Conservation (phyloP, 2,888 invertebrate species). For the Oscheius sp. region DNA sequence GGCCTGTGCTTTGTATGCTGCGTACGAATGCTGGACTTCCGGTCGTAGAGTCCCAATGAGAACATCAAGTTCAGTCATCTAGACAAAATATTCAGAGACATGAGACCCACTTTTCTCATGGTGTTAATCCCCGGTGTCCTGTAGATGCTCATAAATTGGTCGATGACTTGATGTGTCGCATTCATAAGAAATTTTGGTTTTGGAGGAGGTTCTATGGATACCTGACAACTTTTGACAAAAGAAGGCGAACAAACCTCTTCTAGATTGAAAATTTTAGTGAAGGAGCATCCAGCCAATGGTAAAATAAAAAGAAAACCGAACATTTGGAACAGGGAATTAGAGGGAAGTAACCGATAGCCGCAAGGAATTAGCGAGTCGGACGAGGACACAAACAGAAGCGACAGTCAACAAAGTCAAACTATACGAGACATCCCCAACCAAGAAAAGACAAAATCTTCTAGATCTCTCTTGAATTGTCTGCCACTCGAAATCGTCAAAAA, state of each 20-base stretch:
- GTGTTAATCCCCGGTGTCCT: conserved; percentile 53
- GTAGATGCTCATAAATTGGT: conserved; percentile 62
- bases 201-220: conserved; percentile 51
- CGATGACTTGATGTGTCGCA: conserved; percentile 55
- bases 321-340: conserved; percentile 8
- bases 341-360: conserved; percentile 18
- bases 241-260: conserved; percentile 12
- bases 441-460: conserved; percentile 2
- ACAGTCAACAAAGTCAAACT: conserved; percentile 3
- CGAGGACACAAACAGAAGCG: conserved; percentile 4
- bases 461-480: conserved; percentile 5
- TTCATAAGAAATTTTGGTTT: conserved; percentile 58
- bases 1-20: conserved; percentile 54
- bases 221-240: conserved; percentile 3
- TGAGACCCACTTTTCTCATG: conserved; percentile 45
- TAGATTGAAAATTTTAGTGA: conserved; percentile 29
- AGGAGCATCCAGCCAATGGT: neutral
- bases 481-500: neutral
- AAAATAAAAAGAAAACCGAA: conserved; percentile 4
- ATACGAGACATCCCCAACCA: neutral
- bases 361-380: conserved; percentile 5
- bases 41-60: conserved; percentile 56
- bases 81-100: neutral
- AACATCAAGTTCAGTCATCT: conserved; percentile 60
- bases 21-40: conserved; percentile 57